Base-by-base conservation (phyloP, 2,888 invertebrate species). In the Zygogramma bicolorata region DNA sequence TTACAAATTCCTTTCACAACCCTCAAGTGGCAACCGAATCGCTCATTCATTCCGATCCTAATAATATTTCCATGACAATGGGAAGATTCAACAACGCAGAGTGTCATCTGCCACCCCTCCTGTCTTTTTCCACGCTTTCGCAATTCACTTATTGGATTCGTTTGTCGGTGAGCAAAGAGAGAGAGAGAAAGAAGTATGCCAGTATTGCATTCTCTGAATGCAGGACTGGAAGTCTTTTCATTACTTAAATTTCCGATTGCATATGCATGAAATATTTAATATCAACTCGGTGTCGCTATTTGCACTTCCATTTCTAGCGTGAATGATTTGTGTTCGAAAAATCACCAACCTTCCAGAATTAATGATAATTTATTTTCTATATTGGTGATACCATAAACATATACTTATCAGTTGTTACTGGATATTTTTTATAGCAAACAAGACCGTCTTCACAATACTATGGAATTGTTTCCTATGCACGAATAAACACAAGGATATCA, bases 51-150 rank as follows among this genome's bases (percentile, higher is more conserved):
- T 74, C 68, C 70, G 66, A 68, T 74, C 67, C 68, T 77, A 76
- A 75, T 76, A 73, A 59, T 76, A 75, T 76, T 76, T 73, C 67
- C 76, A 77, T 77, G 31, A 77, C 74, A 77, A 77, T 71, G 58
- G 76, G 77, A 77, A 71, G 77, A 77, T 71, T 73, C 68, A 71
- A 76, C 74, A 75, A 70, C 71, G 70, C 2, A 42, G 53, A 75
- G 77, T 77, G 77, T 77, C 77, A 76, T 77, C 76, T 77, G 77
- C 73, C 74, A 73, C 71, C 77, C 76, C 58, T 75, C 75, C 10
- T 18, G 25, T 60, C 57, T 22, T 25, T 49, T 66, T 58, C 29
- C 62, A 68, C 42, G 60, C 42, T 70, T 66, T 58, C 31, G 70
- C 59, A 59, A 66, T 70, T 70, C 70, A 70, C 65, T 66, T 65